phyloP scores from a whole-genome alignment of 2,797 vertebrate genomes.

The Phoebastria nigripes region DNA sequence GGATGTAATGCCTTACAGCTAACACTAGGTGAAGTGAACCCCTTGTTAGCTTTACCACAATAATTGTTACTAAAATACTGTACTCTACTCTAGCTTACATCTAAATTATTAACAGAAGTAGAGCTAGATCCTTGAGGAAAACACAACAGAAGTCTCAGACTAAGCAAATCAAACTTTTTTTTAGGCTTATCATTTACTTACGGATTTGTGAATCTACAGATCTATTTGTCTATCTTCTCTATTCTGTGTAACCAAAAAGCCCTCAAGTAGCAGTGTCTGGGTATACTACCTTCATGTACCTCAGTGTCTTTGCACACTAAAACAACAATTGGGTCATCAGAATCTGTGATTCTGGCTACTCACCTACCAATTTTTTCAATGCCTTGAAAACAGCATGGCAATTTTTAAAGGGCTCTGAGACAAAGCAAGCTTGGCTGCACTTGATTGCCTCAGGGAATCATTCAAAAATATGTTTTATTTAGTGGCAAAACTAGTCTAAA shows the following conservation, averaged over 20 bases:
- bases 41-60: background rate
- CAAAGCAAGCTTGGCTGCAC: background rate
- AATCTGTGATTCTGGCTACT: background rate
- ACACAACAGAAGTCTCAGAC: background rate
- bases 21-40: background rate
- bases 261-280: background rate
- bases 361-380: background rate
- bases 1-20: background rate
- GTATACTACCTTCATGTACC: background rate
- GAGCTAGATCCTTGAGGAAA: background rate
- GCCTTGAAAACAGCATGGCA: background rate
- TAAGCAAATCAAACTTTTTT: background rate
- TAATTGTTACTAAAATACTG: background rate
- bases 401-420: background rate
- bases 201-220: background rate
- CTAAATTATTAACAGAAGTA: background rate
- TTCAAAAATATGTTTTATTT: background rate
- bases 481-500: background rate
- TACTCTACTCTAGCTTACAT: background rate
- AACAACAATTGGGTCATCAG: background rate
- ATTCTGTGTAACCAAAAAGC: background rate
- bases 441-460: background rate
- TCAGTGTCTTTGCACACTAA: background rate
- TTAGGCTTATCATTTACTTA: background rate
- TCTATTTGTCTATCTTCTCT: background rate